These are phyloP conservation scores for Oncopodura yosiiana DNA, from an alignment of 1,140 invertebrate genomes.

Conservation along the genomic window DNA sequence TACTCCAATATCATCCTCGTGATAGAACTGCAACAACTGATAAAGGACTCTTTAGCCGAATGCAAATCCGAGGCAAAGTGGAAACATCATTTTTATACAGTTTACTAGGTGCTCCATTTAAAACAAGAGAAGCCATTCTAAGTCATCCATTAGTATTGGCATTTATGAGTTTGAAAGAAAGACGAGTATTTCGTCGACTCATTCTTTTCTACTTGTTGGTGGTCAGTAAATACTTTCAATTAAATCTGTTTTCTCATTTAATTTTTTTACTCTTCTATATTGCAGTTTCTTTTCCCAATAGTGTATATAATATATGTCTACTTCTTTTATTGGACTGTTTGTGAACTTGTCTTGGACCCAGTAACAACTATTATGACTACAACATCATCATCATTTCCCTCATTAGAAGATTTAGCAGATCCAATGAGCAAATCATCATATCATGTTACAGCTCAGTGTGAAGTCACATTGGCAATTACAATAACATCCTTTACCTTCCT, in stretches of 20 bases:
- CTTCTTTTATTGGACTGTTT: slow-evolving; percentile 10
- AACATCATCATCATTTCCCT: too few relatives aligned
- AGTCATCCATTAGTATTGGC: slow-evolving; percentile 13
- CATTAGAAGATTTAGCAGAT: too few relatives aligned
- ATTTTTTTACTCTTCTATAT: not conserved
- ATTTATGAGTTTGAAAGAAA: not conserved
- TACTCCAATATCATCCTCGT: too few relatives aligned
- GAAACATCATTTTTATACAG: slow-evolving; percentile 17
- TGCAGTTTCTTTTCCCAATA: slow-evolving; percentile 2
- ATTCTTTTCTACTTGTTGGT: not conserved
- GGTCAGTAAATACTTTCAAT: slow-evolving; percentile 2
- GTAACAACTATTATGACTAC: not conserved
- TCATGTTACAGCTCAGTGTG: not conserved
- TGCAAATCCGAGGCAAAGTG: not conserved
- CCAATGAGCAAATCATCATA: too few relatives aligned
- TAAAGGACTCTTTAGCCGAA: not conserved
- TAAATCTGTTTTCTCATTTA: not conserved
- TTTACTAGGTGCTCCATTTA: not conserved
- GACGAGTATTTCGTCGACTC: not conserved
- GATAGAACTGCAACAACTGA: too few relatives aligned
- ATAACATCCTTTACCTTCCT: not conserved
- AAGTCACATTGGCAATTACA: not conserved
- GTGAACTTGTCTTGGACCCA: not conserved
- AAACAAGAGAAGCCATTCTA: not conserved
- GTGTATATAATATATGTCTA: slow-evolving; percentile 15